Evolutionary conservation across 2,797 vertebrate species (phyloP).

Genomic region (Takifugu rubripes): DNA sequence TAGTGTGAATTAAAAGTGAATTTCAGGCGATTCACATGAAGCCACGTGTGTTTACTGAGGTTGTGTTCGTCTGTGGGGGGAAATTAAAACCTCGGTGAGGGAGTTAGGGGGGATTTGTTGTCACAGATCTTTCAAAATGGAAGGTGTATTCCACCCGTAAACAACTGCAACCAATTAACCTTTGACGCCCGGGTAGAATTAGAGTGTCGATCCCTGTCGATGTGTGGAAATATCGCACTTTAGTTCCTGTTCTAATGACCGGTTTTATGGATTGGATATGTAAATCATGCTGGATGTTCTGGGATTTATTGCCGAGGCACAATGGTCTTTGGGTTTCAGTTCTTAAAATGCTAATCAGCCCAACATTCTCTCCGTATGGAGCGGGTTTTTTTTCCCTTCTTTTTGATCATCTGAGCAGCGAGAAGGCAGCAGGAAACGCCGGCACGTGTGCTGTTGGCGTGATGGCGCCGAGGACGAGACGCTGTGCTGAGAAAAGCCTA

Average conservation of each 20-base stretch:
- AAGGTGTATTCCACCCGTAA: slow-evolving; percentile 51
- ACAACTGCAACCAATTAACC: slow-evolving; percentile 63
- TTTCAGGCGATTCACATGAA: no score
- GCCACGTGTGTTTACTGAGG: background rate
- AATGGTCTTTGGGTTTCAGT: slow-evolving; percentile 27
- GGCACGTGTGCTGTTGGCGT: slow-evolving; percentile 1
- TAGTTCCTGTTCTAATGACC: slow-evolving; percentile 46
- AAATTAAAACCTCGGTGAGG: slow-evolving; percentile 31
- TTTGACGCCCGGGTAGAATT: slow-evolving; percentile 47
- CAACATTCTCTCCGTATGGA: slow-evolving; percentile 1
- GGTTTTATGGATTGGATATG: slow-evolving; percentile 41
- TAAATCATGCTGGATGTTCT: slow-evolving; percentile 46
- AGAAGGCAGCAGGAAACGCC: slow-evolving; percentile 5
- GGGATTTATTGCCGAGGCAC: slow-evolving; percentile 34
- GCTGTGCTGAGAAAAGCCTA: no score
- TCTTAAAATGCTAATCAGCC: slow-evolving; percentile 54
- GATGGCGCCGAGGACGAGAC: background rate
- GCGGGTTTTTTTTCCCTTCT: background rate
- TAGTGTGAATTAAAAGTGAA: no score
- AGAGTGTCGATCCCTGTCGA: slow-evolving; percentile 52
- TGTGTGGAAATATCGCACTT: slow-evolving; percentile 51
- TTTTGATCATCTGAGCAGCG: slow-evolving; percentile 13
- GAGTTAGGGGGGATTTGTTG: slow-evolving; percentile 22
- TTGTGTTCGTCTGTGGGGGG: slow-evolving; percentile 2
- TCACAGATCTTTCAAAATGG: slow-evolving; percentile 41